Evolutionary conservation across 1,140 invertebrate genomes (phyloP).

Genomic region (Trachymyrmex cornetzi): DNA sequence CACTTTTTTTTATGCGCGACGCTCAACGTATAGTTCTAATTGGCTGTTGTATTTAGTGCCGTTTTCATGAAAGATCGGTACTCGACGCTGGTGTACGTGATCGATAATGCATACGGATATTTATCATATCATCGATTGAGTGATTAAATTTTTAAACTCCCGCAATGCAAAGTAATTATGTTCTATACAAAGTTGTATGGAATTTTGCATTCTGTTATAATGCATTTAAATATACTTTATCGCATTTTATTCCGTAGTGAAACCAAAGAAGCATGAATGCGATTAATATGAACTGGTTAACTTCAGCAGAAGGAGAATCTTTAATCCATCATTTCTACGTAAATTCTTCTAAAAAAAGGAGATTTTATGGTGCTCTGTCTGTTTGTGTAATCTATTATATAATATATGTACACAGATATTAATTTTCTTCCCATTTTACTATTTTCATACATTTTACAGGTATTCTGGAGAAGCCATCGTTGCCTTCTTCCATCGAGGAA

Average conservation of each 20-base stretch:
- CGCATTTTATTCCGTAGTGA: background rate
- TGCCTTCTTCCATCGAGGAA: conserved; percentile 87
- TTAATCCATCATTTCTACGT: conserved; percentile 85
- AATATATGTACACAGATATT: background rate
- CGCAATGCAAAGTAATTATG: background rate
- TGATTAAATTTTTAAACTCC: background rate
- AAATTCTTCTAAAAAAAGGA: conserved; percentile 82
- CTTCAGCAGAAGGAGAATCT: conserved; percentile 85
- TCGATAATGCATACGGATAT: background rate
- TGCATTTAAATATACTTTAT: background rate
- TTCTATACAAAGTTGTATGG: background rate
- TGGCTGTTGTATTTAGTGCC: background rate
- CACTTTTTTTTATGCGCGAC: background rate
- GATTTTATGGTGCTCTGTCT: conserved; percentile 82
- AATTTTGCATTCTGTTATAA: background rate
- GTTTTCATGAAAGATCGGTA: conserved; percentile 10
- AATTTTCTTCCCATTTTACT: conserved; percentile 63
- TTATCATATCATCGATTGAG: conserved; percentile 9
- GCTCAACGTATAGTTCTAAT: background rate
- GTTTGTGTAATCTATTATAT: conserved; percentile 5
- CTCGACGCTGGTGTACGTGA: background rate
- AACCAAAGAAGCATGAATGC: conserved; percentile 65
- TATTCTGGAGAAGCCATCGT: conserved; percentile 87
- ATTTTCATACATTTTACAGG: conserved; percentile 80
- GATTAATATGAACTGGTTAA: conserved; percentile 84